A percentile compares a stretch with the other conserved stretches of the same genome.
phyloP scores from a whole-genome alignment of 2,888 invertebrate species.

The Oxyscelio sp. region DNA sequence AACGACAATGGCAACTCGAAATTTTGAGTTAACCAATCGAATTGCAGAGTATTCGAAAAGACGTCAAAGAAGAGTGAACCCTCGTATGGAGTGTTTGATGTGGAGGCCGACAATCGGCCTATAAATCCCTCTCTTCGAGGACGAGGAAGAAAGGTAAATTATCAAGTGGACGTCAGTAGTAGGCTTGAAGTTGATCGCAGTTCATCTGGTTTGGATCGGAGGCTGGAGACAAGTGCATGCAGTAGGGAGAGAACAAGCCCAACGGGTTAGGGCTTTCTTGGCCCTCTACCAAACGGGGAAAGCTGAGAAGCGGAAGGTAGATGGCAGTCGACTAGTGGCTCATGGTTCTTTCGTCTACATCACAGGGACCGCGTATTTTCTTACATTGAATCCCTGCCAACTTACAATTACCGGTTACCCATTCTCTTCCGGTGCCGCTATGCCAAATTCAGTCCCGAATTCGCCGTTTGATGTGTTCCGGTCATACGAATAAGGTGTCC shows the following conservation, averaged over 20 bases:
- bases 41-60: slow-evolving; percentile 32
- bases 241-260: slow-evolving; percentile 79
- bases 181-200: slow-evolving; percentile 78
- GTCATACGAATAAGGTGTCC: slow-evolving; percentile 81
- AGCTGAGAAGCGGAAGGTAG: slow-evolving; percentile 76
- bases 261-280: slow-evolving; percentile 86
- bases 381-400: slow-evolving; percentile 89
- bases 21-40: background rate
- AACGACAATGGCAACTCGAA: no score
- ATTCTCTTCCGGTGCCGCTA: slow-evolving; percentile 84
- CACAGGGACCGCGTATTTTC: slow-evolving; percentile 86
- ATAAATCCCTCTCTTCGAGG: slow-evolving; percentile 53
- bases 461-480: slow-evolving; percentile 76
- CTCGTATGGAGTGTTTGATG: slow-evolving; percentile 65
- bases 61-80: slow-evolving; percentile 46
- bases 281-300: slow-evolving; percentile 85
- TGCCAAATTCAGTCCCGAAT: slow-evolving; percentile 83
- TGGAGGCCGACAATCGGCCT: slow-evolving; percentile 49
- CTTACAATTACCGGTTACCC: slow-evolving; percentile 88
- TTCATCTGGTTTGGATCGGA: slow-evolving; percentile 84
- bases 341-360: slow-evolving; percentile 83
- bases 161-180: slow-evolving; percentile 81
- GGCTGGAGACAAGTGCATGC: slow-evolving; percentile 74
- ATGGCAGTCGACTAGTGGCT: slow-evolving; percentile 80
- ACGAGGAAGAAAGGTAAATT: slow-evolving; percentile 74